Evolutionary conservation across 2,113 vertebrate genomes (phyloP).

Genomic region (Donacobius atricapilla): DNA sequence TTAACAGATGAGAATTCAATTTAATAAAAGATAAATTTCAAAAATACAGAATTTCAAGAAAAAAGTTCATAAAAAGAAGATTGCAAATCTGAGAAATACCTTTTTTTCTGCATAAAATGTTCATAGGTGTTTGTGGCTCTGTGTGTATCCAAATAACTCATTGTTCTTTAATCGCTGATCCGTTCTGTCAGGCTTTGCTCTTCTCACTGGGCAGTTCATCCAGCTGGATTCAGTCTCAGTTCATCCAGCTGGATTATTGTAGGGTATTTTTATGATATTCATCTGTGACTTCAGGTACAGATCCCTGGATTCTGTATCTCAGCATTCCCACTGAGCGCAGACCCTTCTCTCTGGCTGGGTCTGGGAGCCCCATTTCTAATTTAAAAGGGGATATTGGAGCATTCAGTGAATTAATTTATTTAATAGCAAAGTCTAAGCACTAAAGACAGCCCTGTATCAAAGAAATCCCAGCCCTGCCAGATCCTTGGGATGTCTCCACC

Average conservation of each 20-base stretch:
- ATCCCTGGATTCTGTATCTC: not conserved
- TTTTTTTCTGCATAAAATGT: not conserved
- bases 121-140: not conserved
- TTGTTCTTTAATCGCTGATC: not conserved
- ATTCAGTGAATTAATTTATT: not conserved
- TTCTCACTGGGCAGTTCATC: not conserved
- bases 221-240: not conserved
- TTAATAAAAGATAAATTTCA: not conserved
- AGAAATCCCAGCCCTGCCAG: not conserved
- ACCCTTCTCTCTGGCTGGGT: not conserved
- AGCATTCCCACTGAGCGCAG: fast-evolving
- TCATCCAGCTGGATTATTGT: fast-evolving
- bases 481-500: not conserved
- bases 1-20: not conserved
- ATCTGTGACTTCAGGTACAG: not conserved
- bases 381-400: not conserved
- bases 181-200: not conserved
- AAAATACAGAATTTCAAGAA: not conserved
- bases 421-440: not conserved
- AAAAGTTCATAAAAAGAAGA: not conserved
- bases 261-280: not conserved
- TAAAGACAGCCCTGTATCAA: not conserved
- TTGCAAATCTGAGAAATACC: not conserved
- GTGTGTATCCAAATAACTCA: not conserved
- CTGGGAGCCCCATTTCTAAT: not conserved